A percentile compares a stretch with the other conserved stretches of the same genome.
These are phyloP conservation scores for Gavialis gangeticus DNA, from an alignment of 2,113 vertebrate genomes.

Conservation along the genomic window DNA sequence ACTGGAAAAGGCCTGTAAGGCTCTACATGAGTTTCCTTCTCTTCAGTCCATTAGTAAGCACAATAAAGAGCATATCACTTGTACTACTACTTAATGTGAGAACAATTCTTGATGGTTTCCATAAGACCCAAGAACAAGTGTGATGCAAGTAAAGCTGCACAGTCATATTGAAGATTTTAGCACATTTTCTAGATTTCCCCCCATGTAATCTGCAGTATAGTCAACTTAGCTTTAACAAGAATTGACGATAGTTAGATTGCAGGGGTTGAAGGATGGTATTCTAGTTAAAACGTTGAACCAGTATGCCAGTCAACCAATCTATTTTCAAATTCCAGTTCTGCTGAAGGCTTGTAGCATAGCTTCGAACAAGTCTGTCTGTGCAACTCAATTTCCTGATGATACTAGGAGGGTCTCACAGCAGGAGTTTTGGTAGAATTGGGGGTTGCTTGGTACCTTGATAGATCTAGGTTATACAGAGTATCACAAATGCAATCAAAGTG, in stretches of 20 bases:
- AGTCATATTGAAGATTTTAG: background rate
- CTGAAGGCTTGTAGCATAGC: background rate
- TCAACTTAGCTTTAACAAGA: background rate
- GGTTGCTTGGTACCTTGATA: background rate
- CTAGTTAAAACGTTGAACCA: background rate
- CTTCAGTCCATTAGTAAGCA: background rate
- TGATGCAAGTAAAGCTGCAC: background rate
- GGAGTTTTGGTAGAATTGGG: background rate
- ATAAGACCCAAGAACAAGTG: background rate
- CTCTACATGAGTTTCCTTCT: background rate
- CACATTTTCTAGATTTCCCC: background rate
- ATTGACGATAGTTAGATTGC: background rate
- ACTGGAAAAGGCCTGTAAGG: accelerated
- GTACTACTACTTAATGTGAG: accelerated
- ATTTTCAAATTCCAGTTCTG: background rate
- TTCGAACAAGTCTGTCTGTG: background rate
- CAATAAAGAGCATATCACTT: background rate
- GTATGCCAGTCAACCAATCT: background rate
- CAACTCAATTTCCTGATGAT: background rate
- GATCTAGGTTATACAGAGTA: background rate
- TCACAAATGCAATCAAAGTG: background rate
- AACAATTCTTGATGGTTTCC: background rate
- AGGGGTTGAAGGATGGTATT: background rate
- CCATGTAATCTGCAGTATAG: background rate
- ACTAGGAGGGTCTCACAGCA: background rate